A percentile compares a stretch with the other conserved stretches of the same genome.
phyloP scores from a whole-genome alignment of 2,888 invertebrate genomes.

The Rhyacophila evoluta region DNA sequence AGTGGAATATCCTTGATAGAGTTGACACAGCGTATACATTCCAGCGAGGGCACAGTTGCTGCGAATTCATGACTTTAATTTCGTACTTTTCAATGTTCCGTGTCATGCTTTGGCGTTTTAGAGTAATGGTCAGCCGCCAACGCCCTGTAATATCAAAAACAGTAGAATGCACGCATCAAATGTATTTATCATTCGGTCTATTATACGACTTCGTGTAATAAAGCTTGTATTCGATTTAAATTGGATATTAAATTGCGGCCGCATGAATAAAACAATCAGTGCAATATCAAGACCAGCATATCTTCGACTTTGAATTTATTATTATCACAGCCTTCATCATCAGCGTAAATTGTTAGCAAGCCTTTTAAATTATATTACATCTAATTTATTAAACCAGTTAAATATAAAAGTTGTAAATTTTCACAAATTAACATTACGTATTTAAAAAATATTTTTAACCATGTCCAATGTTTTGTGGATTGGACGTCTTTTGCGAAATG shows the following conservation, averaged over 20 bases:
- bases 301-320: slow-evolving; percentile 11
- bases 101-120: slow-evolving; percentile 36
- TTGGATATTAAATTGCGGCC: slow-evolving; percentile 1
- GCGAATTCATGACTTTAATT: slow-evolving; percentile 10
- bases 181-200: background rate
- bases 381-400: no score
- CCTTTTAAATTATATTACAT: no score
- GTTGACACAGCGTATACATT: slow-evolving; percentile 34
- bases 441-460: no score
- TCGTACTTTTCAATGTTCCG: slow-evolving; percentile 20
- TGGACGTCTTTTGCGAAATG: no score
- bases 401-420: no score
- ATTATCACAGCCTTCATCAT: no score
- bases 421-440: no score
- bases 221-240: background rate
- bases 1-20: slow-evolving; percentile 47
- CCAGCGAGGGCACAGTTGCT: slow-evolving; percentile 31
- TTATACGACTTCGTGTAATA: background rate
- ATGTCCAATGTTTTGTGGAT: no score
- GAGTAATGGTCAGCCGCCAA: slow-evolving; percentile 35
- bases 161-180: slow-evolving; percentile 1
- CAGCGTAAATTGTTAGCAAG: no score
- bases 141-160: slow-evolving; percentile 29
- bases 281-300: background rate
- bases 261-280: background rate